Conservation (phyloP, 2,797 vertebrate species). For the Spheniscus humboldti region DNA sequence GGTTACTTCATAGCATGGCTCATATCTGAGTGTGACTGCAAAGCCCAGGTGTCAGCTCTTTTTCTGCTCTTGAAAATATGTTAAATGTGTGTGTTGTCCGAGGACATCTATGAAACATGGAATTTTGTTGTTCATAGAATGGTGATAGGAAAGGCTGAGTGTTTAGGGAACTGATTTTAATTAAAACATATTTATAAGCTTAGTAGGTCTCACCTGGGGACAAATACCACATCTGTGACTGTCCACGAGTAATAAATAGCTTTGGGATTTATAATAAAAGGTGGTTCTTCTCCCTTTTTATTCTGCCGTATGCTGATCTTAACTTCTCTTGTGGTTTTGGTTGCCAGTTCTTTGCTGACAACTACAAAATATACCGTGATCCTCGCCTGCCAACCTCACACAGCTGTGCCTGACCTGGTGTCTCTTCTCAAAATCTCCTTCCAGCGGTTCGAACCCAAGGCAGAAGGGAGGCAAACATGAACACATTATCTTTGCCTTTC, state of each 20-base stretch:
- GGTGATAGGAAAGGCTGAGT: background rate
- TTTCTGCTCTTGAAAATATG: background rate
- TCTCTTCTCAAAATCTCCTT: background rate
- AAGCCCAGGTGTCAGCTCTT: background rate
- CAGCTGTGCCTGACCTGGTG: background rate
- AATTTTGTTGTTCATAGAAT: background rate
- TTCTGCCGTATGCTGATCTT: background rate
- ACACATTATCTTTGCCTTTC: background rate
- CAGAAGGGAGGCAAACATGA: background rate
- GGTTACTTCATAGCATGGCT: background rate
- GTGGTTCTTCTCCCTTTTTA: background rate
- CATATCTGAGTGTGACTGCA: background rate
- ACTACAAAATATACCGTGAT: background rate
- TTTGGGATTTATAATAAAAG: background rate
- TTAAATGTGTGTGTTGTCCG: background rate
- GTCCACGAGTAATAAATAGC: background rate
- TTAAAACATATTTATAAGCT: background rate
- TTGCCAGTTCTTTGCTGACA: background rate
- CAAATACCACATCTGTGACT: background rate
- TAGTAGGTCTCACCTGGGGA: background rate
- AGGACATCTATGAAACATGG: background rate
- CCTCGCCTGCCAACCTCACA: background rate
- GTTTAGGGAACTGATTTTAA: background rate
- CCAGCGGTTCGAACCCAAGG: background rate
- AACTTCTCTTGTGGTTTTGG: background rate